Base-by-base conservation (phyloP, 2,888 invertebrate species). In the Dromius quadrimaculatus region DNA sequence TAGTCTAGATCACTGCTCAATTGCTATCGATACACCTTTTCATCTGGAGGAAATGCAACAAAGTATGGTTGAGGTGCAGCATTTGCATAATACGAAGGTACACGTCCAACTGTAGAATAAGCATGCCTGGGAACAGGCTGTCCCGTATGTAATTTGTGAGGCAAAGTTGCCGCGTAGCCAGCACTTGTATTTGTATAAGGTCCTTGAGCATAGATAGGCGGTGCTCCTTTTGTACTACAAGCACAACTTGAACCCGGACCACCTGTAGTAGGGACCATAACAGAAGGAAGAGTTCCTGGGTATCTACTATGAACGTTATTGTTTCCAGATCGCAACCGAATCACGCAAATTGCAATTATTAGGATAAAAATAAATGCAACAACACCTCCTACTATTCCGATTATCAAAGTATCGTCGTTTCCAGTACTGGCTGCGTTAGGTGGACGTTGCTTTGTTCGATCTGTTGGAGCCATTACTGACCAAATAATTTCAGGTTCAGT, bases 311-410 rank as follows among this genome's bases (percentile, higher is more conserved):
- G 0, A 76, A 73, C 0, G 76, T 85, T 62, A 88, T 89, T 74
- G 85, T 87, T 45, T 89, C 89, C 73, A 90, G 89, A n/a, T 87
- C 89, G 66, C 88, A 93, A 81, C 11, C 95, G 87, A 28, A 95
- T 92, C 38, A 95, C 92, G 78, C 95, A 96, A 74, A 94, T 94
- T n/a, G 90, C 90, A 22, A 95, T 91, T 32, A 95, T 92, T 64
- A 95, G 86, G 73, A 95, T 92, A 8, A 92, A 92, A 74, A 96
- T 94, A 79, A 96, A 94, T 1, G 93, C 94, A 0, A 96, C 94
- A 0, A 95, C 95, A 1, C 95, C 95, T 0, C 95, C 95, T 0
- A 95, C 95, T 74, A 96, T 95, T n/a, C 94, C 94, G 71, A 96
- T 95, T 62, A 96, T 95, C n/a, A 96, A 84, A 2, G 94, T 95